Base-by-base conservation (phyloP, 2,888 invertebrate genomes). In the Gymnosoma rotundatum region DNA sequence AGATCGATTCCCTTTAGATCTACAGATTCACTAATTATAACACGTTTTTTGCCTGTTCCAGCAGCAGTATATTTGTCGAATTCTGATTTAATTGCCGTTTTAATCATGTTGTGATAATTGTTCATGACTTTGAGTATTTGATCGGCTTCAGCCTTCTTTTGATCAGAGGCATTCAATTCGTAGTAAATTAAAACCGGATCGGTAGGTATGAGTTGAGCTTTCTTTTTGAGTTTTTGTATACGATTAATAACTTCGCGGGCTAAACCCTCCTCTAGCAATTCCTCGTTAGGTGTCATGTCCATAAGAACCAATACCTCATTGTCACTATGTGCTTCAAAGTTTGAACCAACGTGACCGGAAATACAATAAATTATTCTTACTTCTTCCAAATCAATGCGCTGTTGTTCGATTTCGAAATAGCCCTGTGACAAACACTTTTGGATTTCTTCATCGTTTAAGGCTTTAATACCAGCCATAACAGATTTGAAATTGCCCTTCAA, bases 201-300 rank as follows among this genome's bases (percentile, higher is more conserved):
- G 0, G 97, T 96, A 0, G 98, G 98, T 25, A 98, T 96, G 48
- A 99, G 93, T 88, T 96, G 96, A 0, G 97, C 98, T 93, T 98
- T 98, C 93, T 99, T 99, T 81, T 99, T 94, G 14, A 99, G 93
- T 92, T 98, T 99, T 91, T 99, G 99, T 42, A 99, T 94, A 76
- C 99, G 95, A 91, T 99, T 99, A 82, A 98, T 97, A 32, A 99
- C 95, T 93, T 99, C 99, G 81, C 99, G 94, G 0, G 99, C 97
- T 86, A 97, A 94, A 10, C 99, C 99, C 93, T 99, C 99, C 90
- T 98, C 97, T 85, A 97, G 93, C 95, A 99, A 96, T 36, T 95
- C 95, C 89, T 97, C 96, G 91, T 98, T 98, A 2, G 97, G 97
- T 0, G 96, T 96, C 74, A 97, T 95, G 91, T 99, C 97, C 87